Evolutionary conservation across 2,113 vertebrate genomes (phyloP).

Genomic region (Bos javanicus): DNA sequence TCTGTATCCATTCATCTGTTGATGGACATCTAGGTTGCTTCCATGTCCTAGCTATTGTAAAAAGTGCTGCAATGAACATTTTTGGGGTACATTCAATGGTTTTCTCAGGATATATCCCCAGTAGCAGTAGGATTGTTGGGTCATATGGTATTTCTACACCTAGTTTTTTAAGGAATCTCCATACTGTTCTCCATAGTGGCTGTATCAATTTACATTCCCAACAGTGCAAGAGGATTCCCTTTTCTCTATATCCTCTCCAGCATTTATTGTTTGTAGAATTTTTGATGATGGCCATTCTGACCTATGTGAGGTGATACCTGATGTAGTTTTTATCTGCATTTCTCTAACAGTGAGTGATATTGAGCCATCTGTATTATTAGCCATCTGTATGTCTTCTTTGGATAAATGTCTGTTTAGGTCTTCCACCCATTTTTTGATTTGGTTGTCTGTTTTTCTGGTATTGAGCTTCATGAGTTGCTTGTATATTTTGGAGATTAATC

Average conservation of each 20-base stretch:
- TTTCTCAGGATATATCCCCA: not conserved
- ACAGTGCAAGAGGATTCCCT: not conserved
- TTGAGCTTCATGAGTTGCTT: not conserved
- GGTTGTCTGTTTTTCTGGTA: not conserved
- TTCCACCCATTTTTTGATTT: not conserved
- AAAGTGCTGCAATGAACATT: not conserved
- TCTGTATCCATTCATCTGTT: not conserved
- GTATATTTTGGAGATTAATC: not conserved
- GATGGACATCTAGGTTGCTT: not conserved
- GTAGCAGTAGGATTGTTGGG: not conserved
- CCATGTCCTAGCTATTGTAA: not conserved
- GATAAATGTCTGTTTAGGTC: not conserved
- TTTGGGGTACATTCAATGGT: not conserved
- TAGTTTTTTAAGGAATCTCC: not conserved
- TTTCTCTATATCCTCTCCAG: not conserved
- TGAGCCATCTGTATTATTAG: not conserved
- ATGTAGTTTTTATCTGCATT: not conserved
- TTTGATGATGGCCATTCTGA: not conserved
- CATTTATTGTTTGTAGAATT: not conserved
- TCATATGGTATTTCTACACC: not conserved
- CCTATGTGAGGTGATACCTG: not conserved
- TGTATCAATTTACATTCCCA: not conserved
- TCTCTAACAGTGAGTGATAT: not conserved
- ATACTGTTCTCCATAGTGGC: not conserved
- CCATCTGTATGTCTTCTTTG: not conserved